Conservation (phyloP, 2,113 vertebrate genomes). For the Neotragus pygmaeus region DNA sequence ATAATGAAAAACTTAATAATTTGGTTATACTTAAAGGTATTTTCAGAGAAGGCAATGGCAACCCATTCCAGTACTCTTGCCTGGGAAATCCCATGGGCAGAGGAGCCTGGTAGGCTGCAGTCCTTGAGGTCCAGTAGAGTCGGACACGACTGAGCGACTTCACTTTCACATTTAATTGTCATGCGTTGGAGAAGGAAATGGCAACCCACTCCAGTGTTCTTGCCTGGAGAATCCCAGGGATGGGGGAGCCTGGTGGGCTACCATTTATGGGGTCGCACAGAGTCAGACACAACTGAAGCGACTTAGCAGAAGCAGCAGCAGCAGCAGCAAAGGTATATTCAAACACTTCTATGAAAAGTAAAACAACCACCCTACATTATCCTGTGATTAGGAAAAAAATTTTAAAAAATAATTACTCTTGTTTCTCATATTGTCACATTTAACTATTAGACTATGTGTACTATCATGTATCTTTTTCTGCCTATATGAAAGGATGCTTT, state of each 20-base stretch:
- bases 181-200: too few species aligned
- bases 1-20: constrained; percentile 32
- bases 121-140: too few species aligned
- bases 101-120: too few species aligned
- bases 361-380: constrained; percentile 11
- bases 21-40: neutral
- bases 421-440: constrained; percentile 63
- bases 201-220: too few species aligned
- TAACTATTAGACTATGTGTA: constrained; percentile 22
- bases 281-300: too few species aligned
- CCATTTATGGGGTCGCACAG: too few species aligned
- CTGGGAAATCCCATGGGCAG: too few species aligned
- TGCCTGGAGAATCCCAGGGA: too few species aligned
- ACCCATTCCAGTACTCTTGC: too few species aligned
- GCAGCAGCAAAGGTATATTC: neutral
- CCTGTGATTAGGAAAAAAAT: constrained; percentile 14
- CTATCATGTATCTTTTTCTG: constrained; percentile 53
- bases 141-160: fast-evolving
- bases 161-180: too few species aligned
- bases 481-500: constrained; percentile 33
- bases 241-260: too few species aligned
- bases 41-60: neutral
- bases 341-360: constrained; percentile 63
- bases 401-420: constrained; percentile 58
- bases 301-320: too few species aligned